These are phyloP conservation scores for Timema cristinae DNA, from an alignment of 2,888 invertebrate genomes.

Conservation along the genomic window DNA sequence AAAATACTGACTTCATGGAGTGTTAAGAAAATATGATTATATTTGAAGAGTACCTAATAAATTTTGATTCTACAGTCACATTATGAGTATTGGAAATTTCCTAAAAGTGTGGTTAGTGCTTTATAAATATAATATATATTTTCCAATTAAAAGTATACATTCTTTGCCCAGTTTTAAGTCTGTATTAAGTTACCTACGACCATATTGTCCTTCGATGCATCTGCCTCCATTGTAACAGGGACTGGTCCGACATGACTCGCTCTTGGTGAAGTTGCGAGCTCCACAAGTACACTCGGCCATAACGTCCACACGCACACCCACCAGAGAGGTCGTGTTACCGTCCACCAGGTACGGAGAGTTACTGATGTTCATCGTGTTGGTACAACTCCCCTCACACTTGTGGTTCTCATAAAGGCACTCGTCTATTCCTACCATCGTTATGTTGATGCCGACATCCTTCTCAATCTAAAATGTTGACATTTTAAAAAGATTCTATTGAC, in stretches of 20 bases:
- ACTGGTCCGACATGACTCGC: conserved; percentile 45
- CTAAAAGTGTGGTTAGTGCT: background rate
- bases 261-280: too few species aligned
- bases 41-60: too few species aligned
- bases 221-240: conserved; percentile 55
- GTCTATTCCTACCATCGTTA: conserved; percentile 54
- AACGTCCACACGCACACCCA: too few species aligned
- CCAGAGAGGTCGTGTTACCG: conserved; percentile 52
- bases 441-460: conserved; percentile 46
- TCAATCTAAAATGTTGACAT: conserved; percentile 42
- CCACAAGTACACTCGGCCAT: too few species aligned
- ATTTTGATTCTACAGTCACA: too few species aligned
- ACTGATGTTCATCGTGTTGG: conserved; percentile 45
- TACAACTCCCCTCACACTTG: conserved; percentile 50
- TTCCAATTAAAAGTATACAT: too few species aligned
- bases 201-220: conserved; percentile 48
- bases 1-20: too few species aligned
- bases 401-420: conserved; percentile 46
- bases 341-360: conserved; percentile 47
- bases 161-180: too few species aligned
- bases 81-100: too few species aligned
- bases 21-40: too few species aligned
- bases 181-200: conserved; percentile 32
- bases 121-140: background rate
- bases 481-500: too few species aligned